A percentile compares a stretch with the other conserved stretches of the same genome.
Conservation (phyloP, 2,113 vertebrate genomes). For the Perognathus longimembris region DNA sequence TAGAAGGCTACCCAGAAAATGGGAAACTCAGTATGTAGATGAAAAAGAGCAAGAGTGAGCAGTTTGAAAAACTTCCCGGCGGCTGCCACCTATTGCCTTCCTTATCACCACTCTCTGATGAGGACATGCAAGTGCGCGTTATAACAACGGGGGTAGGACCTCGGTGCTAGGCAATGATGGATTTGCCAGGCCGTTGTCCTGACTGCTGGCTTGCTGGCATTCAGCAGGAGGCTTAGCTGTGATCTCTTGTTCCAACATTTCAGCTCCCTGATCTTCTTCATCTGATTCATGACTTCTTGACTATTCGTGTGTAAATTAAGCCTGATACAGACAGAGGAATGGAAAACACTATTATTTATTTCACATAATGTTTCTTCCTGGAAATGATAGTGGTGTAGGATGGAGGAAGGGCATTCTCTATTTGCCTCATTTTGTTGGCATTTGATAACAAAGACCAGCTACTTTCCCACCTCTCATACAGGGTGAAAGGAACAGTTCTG, state of each 20-base stretch:
- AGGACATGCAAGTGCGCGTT: background rate
- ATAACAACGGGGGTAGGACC: background rate
- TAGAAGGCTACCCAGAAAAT: background rate
- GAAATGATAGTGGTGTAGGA: background rate
- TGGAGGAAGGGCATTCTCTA: background rate
- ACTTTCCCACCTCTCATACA: background rate
- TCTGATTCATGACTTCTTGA: background rate
- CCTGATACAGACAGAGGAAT: background rate
- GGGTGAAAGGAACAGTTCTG: constrained; percentile 25
- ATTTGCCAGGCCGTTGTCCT: background rate
- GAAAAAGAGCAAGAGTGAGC: background rate
- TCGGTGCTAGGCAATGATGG: background rate
- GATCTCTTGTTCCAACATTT: background rate
- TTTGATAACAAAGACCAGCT: constrained; percentile 16
- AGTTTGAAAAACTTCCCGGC: background rate
- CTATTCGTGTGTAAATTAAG: background rate
- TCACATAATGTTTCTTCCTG: background rate
- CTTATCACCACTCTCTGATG: background rate
- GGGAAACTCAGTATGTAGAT: too few species aligned
- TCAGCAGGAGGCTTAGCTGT: fast-evolving
- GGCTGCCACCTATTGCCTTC: background rate
- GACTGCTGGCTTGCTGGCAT: background rate
- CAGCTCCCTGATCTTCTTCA: background rate
- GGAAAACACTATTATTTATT: background rate
- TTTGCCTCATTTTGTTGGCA: constrained; percentile 23